Conservation (phyloP, 1,140 invertebrate genomes). For the Oedothorax gibbosus region DNA sequence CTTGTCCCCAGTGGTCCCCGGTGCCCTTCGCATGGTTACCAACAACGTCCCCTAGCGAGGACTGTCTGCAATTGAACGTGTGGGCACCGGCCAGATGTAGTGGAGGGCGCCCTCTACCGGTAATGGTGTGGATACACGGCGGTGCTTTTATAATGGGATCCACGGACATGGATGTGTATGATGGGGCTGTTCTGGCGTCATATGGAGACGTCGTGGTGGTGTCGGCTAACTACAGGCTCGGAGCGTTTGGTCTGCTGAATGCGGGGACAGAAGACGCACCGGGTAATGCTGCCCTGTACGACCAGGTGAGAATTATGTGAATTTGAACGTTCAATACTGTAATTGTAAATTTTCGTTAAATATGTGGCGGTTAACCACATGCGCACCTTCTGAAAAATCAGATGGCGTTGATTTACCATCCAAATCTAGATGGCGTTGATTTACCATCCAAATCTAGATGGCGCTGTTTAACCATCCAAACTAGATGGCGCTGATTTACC, state of each 20-base stretch:
- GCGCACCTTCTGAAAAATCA: no score
- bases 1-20: slow-evolving; percentile 63
- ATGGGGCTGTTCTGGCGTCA: slow-evolving; percentile 66
- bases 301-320: slow-evolving; percentile 64
- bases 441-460: no score
- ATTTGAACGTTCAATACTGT: background rate
- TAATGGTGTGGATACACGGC: slow-evolving; percentile 65
- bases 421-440: no score
- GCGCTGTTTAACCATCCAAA: no score
- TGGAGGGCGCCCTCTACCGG: slow-evolving; percentile 23
- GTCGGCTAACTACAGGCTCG: slow-evolving; percentile 68
- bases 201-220: slow-evolving; percentile 67
- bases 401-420: no score
- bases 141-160: slow-evolving; percentile 63
- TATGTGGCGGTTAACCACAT: no score
- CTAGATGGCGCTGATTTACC: no score
- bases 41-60: slow-evolving; percentile 64
- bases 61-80: slow-evolving; percentile 70
- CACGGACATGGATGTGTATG: slow-evolving; percentile 71
- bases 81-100: slow-evolving; percentile 64
- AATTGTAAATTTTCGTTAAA: no score
- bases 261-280: slow-evolving; percentile 63
- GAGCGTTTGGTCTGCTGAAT: slow-evolving; percentile 65
- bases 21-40: slow-evolving; percentile 32
- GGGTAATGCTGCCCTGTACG: slow-evolving; percentile 67